These are phyloP conservation scores for Astreopora myriophthalma DNA, from an alignment of 64 coral and sea anemone species.

Conservation along the genomic window DNA sequence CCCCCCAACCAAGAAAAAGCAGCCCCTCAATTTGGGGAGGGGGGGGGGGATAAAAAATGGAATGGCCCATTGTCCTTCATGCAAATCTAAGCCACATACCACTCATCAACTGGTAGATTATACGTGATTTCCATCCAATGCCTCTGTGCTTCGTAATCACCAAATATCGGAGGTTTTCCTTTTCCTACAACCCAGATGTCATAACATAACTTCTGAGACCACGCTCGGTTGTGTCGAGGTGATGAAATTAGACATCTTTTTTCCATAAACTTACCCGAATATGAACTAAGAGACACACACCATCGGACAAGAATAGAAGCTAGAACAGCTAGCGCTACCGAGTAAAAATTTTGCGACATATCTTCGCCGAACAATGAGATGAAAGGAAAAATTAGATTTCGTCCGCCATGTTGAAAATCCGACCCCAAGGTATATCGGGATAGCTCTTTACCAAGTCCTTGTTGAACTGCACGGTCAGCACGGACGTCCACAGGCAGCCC, in stretches of 20 bases:
- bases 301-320: slow-evolving; percentile 76
- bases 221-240: not conserved
- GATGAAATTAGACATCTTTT: not conserved
- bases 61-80: too few relatives aligned
- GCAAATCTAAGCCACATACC: slow-evolving; percentile 40
- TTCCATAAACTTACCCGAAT: slow-evolving; percentile 72
- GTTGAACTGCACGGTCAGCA: too few relatives aligned
- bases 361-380: not conserved
- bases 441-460: not conserved
- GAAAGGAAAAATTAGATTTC: not conserved
- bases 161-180: slow-evolving; percentile 94
- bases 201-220: too few relatives aligned
- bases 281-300: slow-evolving; percentile 88
- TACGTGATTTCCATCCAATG: slow-evolving; percentile 98
- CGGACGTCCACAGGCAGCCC: too few relatives aligned
- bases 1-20: too few relatives aligned
- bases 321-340: slow-evolving; percentile 71
- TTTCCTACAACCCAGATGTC: slow-evolving; percentile 21
- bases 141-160: slow-evolving; percentile 98
- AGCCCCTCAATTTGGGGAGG: too few relatives aligned
- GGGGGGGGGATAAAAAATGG: too few relatives aligned
- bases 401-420: slow-evolving; percentile 74
- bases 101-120: slow-evolving; percentile 90
- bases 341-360: slow-evolving; percentile 88
- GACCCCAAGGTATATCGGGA: not conserved